These are phyloP conservation scores for Drymodes brunneopygia DNA, from an alignment of 2,113 vertebrate genomes.

Conservation along the genomic window DNA sequence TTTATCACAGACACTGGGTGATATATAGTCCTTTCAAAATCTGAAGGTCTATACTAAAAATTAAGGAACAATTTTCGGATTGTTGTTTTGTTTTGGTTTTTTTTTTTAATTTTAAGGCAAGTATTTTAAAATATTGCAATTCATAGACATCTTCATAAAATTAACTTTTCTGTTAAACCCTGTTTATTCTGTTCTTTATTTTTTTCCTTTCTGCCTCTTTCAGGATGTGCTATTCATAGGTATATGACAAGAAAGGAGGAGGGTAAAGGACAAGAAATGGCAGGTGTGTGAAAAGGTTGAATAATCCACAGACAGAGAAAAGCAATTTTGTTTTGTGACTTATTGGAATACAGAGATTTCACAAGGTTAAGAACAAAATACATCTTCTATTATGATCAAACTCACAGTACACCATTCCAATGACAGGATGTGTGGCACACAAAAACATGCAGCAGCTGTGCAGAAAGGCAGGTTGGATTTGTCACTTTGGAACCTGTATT, in stretches of 20 bases:
- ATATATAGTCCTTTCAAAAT: background rate
- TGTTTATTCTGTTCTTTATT: background rate
- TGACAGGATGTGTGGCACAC: background rate
- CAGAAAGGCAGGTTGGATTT: background rate
- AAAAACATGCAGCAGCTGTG: background rate
- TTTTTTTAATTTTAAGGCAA: background rate
- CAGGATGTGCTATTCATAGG: background rate
- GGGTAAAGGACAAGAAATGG: background rate
- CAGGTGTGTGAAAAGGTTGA: background rate
- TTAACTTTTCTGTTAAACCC: background rate
- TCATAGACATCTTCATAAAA: background rate
- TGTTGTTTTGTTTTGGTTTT: background rate
- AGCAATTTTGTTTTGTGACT: background rate
- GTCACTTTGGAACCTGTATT: background rate
- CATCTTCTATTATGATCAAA: background rate
- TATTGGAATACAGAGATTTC: background rate
- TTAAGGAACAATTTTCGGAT: background rate
- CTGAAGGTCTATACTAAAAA: background rate
- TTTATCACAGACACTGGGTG: background rate
- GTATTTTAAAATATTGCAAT: background rate
- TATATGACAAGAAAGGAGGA: background rate
- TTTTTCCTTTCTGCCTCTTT: background rate
- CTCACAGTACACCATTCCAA: background rate
- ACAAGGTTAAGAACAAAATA: background rate
- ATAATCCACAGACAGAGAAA: constrained; percentile 31